Evolutionary conservation across 23 tunicate genomes (phyloP).

Genomic region (Oikopleura albicans): DNA sequence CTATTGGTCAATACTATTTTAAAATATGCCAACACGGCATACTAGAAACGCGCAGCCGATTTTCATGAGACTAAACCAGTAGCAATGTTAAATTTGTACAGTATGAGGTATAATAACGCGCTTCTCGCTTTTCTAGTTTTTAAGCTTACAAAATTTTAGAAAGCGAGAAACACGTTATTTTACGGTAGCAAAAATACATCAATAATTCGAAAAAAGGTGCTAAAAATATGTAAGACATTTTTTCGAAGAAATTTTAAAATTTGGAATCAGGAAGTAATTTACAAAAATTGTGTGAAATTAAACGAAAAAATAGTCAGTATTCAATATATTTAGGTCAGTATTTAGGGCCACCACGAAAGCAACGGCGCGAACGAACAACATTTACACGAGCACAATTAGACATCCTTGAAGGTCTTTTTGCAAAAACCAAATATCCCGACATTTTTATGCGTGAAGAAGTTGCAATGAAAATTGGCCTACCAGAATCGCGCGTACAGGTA

Average conservation of each 20-base stretch:
- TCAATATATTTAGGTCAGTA: not conserved
- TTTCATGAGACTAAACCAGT: too few species aligned
- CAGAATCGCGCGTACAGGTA: constrained; percentile 98
- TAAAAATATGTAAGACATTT: not conserved
- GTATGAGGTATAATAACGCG: too few species aligned
- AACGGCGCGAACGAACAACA: constrained; percentile 85
- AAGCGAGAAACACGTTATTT: too few species aligned
- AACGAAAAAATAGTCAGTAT: too few species aligned
- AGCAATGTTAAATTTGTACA: too few species aligned
- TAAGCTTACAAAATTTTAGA: too few species aligned
- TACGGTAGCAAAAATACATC: too few species aligned
- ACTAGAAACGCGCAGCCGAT: too few species aligned
- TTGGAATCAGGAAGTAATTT: not conserved
- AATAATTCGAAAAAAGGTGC: too few species aligned
- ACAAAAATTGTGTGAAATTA: not conserved
- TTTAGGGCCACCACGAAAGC: constrained; percentile 47
- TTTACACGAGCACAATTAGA: constrained; percentile 92
- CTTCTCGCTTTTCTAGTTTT: too few species aligned
- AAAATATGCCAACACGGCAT: too few species aligned
- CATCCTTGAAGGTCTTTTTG: constrained; percentile 67
- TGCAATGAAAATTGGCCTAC: constrained; percentile 78
- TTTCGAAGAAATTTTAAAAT: not conserved
- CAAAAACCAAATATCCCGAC: constrained; percentile 89
- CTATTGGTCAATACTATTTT: too few species aligned
- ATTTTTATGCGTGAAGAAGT: constrained; percentile 99